phyloP scores from a whole-genome alignment of 2,797 vertebrate genomes.

The Gambelia wislizenii region DNA sequence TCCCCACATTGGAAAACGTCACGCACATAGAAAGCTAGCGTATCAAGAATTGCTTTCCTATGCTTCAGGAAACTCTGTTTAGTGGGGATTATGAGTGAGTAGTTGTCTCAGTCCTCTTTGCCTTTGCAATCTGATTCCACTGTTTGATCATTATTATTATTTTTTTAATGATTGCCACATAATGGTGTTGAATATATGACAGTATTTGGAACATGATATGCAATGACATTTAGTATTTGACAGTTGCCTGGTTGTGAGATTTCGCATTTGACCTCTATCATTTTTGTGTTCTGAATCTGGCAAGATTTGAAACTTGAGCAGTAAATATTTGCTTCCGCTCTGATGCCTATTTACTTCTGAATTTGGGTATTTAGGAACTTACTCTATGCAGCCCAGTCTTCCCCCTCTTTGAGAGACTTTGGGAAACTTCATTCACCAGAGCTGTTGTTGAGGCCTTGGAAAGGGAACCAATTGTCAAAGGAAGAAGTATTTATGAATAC shows the following conservation, averaged over 20 bases:
- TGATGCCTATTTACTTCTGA: conserved; percentile 30
- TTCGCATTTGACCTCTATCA: neutral
- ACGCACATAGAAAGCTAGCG: neutral
- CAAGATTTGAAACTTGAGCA: neutral
- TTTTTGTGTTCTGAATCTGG: neutral
- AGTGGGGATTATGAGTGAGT: neutral
- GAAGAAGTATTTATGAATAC: conserved; percentile 44
- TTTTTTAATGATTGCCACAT: neutral
- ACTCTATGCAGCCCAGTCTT: neutral
- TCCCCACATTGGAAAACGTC: too few species aligned
- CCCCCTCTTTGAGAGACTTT: neutral
- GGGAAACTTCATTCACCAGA: conserved; percentile 20
- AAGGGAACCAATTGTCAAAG: conserved; percentile 56
- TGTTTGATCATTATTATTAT: neutral
- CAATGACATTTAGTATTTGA: neutral
- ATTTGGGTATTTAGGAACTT: conserved; percentile 42
- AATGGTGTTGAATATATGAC: neutral
- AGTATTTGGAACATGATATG: neutral
- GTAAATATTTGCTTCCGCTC: conserved; percentile 1
- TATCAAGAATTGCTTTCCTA: neutral
- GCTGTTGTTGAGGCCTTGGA: conserved; percentile 47
- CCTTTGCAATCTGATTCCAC: neutral
- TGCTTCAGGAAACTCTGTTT: neutral
- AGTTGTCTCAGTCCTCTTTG: neutral
- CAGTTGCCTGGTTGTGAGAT: neutral